A percentile compares a stretch with the other conserved stretches of the same genome.
These are phyloP conservation scores for Epinotia brunnichana DNA, from an alignment of 2,888 invertebrate genomes.

Conservation along the genomic window DNA sequence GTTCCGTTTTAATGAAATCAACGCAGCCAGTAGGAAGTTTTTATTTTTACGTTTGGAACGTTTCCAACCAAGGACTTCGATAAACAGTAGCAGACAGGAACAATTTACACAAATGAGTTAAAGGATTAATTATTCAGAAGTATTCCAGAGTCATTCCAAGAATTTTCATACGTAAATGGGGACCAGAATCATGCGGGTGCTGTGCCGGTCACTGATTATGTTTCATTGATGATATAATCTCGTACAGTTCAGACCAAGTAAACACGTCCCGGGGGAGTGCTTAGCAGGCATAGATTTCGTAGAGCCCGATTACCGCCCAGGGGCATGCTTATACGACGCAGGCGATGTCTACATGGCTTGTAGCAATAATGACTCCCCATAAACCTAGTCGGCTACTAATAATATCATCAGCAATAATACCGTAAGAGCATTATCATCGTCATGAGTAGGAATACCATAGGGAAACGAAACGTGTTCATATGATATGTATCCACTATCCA, in stretches of 20 bases:
- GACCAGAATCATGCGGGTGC: conserved; percentile 19
- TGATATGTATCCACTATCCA: neutral
- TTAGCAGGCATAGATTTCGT: conserved; percentile 40
- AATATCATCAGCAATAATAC: conserved; percentile 15
- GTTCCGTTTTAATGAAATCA: conserved; percentile 51
- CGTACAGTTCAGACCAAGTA: conserved; percentile 33
- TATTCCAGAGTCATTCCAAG: conserved; percentile 52
- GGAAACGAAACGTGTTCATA: neutral
- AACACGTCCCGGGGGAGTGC: conserved; percentile 37
- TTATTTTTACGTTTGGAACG: conserved; percentile 53
- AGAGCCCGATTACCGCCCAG: conserved; percentile 33
- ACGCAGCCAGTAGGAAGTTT: conserved; percentile 45
- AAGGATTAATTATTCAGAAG: conserved; percentile 56
- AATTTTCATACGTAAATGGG: conserved; percentile 23
- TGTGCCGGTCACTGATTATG: conserved; percentile 19
- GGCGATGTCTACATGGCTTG: conserved; percentile 30
- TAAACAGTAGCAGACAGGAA: conserved; percentile 50
- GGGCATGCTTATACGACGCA: conserved; percentile 40
- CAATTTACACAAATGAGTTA: conserved; percentile 56
- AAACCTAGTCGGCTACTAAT: conserved; percentile 20
- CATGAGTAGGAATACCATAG: conserved; percentile 1
- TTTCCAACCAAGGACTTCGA: conserved; percentile 54
- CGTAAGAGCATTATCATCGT: neutral
- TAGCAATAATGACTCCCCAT: conserved; percentile 35
- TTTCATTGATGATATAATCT: conserved; percentile 31